Percentiles rank a stretch among this genome's conserved stretches.
Evolutionary conservation across 2,113 vertebrate species (phyloP).

Genomic region (Chaetodon auriga): DNA sequence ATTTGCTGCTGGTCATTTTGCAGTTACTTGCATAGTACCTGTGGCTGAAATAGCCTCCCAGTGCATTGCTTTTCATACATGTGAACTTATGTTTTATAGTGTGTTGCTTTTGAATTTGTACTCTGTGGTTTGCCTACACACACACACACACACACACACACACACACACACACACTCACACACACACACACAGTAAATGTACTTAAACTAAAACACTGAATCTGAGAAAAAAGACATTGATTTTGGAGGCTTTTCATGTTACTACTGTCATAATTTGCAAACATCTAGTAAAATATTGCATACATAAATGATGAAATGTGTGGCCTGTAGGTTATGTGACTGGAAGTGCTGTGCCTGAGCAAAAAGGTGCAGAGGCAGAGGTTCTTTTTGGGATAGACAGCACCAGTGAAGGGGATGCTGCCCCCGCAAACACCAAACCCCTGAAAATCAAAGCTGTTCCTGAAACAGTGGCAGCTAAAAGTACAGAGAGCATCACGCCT

Average conservation of each 20-base stretch:
- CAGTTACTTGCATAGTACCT: background rate
- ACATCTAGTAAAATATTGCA: background rate
- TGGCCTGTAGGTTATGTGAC: conserved; percentile 75
- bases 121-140: background rate
- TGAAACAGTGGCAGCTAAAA: conserved; percentile 32
- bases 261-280: too few species aligned
- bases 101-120: background rate
- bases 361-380: conserved; percentile 57
- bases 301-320: conserved; percentile 34
- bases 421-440: conserved; percentile 37
- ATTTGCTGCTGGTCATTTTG: background rate
- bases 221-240: too few species aligned
- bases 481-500: background rate
- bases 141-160: too few species aligned
- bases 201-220: too few species aligned
- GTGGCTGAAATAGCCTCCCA: background rate
- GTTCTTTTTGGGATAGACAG: conserved; percentile 43
- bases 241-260: too few species aligned
- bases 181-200: too few species aligned
- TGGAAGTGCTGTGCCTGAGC: conserved; percentile 61
- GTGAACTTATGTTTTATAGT: background rate
- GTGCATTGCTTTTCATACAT: background rate
- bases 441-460: conserved; percentile 47
- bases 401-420: conserved; percentile 24
- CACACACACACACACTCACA: too few species aligned